Evolutionary conservation across 2,888 invertebrate genomes (phyloP).

Genomic region (Platycheirus albimanus): DNA sequence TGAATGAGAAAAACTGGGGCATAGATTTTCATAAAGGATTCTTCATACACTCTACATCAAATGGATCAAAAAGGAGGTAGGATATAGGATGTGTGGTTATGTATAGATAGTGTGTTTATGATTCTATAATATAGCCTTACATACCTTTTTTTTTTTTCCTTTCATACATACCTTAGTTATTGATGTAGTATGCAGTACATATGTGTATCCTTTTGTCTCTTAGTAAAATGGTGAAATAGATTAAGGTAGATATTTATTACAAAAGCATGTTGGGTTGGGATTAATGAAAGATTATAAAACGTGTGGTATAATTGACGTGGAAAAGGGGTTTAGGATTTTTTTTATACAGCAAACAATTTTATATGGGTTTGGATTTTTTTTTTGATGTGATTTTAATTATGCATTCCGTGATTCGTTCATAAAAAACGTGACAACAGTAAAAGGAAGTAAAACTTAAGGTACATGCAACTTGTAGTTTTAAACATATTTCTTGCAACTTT

Average conservation of each 20-base stretch:
- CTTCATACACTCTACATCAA: constrained; percentile 37
- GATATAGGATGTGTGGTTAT: constrained; percentile 12
- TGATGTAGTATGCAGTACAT: too few species aligned
- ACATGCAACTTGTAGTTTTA: too few species aligned
- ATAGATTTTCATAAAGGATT: constrained; percentile 51
- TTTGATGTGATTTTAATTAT: neutral
- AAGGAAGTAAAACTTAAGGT: too few species aligned
- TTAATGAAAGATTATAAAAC: constrained; percentile 34
- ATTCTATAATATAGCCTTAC: neutral
- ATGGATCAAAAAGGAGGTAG: constrained; percentile 32
- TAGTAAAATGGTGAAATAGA: constrained; percentile 35
- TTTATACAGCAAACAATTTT: too few species aligned
- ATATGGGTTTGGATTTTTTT: neutral
- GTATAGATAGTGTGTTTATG: neutral
- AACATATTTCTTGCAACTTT: too few species aligned
- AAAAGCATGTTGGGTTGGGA: constrained; percentile 26
- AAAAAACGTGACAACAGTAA: too few species aligned
- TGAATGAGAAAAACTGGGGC: constrained; percentile 59
- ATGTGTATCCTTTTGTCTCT: constrained; percentile 19
- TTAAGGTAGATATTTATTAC: constrained; percentile 55
- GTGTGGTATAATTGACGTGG: constrained; percentile 18
- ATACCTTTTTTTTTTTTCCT: too few species aligned
- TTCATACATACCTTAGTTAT: too few species aligned
- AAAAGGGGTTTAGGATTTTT: neutral
- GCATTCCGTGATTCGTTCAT: too few species aligned